Conservation (phyloP, 1,140 invertebrate species). For the Hycleus phaleratus region DNA sequence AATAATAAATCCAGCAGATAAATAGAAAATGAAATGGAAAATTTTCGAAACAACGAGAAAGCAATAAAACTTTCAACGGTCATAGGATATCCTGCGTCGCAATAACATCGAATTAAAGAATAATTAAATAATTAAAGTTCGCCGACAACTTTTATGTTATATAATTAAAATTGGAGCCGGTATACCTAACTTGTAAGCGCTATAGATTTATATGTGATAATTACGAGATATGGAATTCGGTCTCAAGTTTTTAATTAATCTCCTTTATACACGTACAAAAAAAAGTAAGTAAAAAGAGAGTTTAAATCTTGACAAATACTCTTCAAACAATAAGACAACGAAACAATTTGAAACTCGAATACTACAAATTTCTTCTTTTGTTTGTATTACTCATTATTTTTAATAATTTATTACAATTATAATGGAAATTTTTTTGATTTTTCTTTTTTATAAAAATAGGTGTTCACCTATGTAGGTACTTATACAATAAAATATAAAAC, state of each 20-base stretch:
- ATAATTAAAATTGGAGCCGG: conserved; percentile 33
- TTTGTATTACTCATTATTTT: too few species aligned
- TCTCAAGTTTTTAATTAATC: conserved; percentile 33
- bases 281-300: conserved; percentile 7
- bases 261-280: conserved; percentile 28
- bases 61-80: conserved; percentile 28
- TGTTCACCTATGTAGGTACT: too few species aligned
- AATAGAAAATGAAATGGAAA: background rate
- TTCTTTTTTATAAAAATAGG: too few species aligned
- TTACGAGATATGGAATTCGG: conserved; percentile 31
- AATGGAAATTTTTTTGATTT: too few species aligned
- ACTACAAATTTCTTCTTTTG: too few species aligned
- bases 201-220: conserved; percentile 35
- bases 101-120: conserved; percentile 36
- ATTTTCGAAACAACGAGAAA: conserved; percentile 4
- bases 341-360: too few species aligned
- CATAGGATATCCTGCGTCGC: conserved; percentile 22
- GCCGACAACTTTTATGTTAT: conserved; percentile 33
- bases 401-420: too few species aligned
- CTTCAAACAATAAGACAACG: too few species aligned
- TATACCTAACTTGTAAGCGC: background rate
- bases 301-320: too few species aligned
- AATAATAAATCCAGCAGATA: background rate
- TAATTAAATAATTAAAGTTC: conserved; percentile 37
- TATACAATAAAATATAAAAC: too few species aligned